A percentile compares a stretch with the other conserved stretches of the same genome.
Conservation (phyloP, 2,888 invertebrate species). For the Ophion ventricosus region DNA sequence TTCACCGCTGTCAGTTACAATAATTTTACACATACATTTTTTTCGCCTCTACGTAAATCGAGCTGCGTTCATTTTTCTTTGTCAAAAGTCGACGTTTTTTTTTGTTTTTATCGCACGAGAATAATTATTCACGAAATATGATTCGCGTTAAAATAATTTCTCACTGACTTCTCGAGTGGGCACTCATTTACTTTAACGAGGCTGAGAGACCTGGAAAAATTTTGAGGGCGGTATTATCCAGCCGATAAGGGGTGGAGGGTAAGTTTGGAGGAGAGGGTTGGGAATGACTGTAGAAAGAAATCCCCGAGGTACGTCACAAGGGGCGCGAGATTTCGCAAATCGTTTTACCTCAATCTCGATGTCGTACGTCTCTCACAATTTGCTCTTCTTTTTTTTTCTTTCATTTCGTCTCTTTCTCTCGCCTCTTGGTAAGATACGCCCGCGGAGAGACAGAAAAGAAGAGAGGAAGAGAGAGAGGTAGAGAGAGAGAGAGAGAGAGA, state of each 20-base stretch:
- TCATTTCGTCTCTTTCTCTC: slow-evolving; percentile 14
- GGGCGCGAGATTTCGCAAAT: slow-evolving; percentile 75
- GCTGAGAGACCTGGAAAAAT: slow-evolving; percentile 7
- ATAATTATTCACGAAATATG: background rate
- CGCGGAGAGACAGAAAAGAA: slow-evolving; percentile 54
- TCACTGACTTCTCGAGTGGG: slow-evolving; percentile 29
- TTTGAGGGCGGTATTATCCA: background rate
- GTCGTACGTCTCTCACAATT: slow-evolving; percentile 48
- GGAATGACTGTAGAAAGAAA: slow-evolving; percentile 66
- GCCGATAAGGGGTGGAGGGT: slow-evolving; percentile 4
- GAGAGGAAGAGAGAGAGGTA: slow-evolving; percentile 35
- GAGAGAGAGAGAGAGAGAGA: slow-evolving; percentile 40
- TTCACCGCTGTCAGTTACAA: background rate
- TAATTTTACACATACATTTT: background rate
- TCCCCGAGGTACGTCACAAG: slow-evolving; percentile 73
- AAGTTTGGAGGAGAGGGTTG: slow-evolving; percentile 40
- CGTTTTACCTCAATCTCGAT: slow-evolving; percentile 80
- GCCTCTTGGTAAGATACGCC: slow-evolving; percentile 38
- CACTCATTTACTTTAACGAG: slow-evolving; percentile 30
- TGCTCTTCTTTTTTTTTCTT: slow-evolving; percentile 7
- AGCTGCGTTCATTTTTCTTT: background rate
- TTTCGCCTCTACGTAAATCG: background rate
- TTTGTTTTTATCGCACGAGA: background rate
- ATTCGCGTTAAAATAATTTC: slow-evolving; percentile 11
- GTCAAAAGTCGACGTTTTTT: background rate